Conservation (phyloP, 2,888 invertebrate species). For the Anoplius nigerrimus region DNA sequence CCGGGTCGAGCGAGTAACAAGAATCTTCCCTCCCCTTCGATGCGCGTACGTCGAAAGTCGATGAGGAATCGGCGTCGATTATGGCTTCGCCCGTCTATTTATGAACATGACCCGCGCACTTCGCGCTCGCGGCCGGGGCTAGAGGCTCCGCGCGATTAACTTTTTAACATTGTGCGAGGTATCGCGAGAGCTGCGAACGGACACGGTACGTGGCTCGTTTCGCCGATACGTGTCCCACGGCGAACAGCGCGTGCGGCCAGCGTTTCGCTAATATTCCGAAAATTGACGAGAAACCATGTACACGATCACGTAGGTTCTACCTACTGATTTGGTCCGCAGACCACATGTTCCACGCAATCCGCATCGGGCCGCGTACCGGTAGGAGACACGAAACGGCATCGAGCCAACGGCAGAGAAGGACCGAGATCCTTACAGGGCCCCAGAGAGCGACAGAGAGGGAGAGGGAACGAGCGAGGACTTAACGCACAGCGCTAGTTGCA, state of each 20-base stretch:
- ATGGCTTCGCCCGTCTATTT: too few species aligned
- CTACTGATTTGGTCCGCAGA: conserved; percentile 30
- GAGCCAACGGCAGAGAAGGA: conserved; percentile 24
- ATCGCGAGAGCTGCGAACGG: too few species aligned
- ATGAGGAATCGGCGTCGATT: neutral
- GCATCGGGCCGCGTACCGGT: conserved; percentile 6
- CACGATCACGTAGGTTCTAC: conserved; percentile 31
- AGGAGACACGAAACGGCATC: conserved; percentile 3
- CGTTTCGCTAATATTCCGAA: conserved; percentile 25
- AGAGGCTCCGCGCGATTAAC: too few species aligned
- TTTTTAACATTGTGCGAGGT: too few species aligned
- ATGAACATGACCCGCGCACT: too few species aligned
- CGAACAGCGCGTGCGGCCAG: too few species aligned
- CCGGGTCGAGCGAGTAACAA: neutral
- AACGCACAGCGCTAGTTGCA: conserved; percentile 29
- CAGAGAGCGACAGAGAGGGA: neutral
- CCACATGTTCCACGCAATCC: conserved; percentile 27
- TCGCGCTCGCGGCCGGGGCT: too few species aligned
- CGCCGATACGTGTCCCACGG: too few species aligned
- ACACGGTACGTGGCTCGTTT: too few species aligned
- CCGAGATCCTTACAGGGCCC: neutral
- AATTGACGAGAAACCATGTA: conserved; percentile 36
- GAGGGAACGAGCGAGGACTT: neutral
- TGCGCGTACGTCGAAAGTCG: conserved; percentile 10
- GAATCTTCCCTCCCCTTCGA: conserved; percentile 3